Evolutionary conservation across 1,140 invertebrate species (phyloP), one percentile per base, ranked within the genome.

Genomic region (Drusus annulatus): DNA sequence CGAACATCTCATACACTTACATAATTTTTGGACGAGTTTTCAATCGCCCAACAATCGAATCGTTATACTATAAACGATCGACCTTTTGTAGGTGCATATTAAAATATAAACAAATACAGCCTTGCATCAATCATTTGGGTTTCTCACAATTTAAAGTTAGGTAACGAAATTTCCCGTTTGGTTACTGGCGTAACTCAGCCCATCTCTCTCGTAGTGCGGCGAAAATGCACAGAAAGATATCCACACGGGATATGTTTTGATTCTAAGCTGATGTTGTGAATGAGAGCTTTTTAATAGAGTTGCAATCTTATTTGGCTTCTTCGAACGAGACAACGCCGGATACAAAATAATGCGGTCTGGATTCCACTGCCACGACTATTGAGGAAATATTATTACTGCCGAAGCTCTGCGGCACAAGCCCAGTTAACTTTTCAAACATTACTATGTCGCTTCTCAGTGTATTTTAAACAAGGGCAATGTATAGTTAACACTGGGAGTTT

Each of bases 271-370:
- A 25, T 63, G 31, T 63, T 25, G 25, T 28, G 62, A 25, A 3
- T 63, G 62, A 63, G 54, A 17, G n/a, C 54, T 56, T 56, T 56
- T 45, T 56, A 56, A 7, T 56, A 21, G 19, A 17, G 54, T 56
- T 56, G n/a, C 54, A n/a, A 21, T 56, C 54, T 56, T 56, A 56
- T 17, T 56, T n/a, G 19, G n/a, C 54, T 21, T 45, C 36, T 45
- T 45, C 7, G 62, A 65, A 17, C 45, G 28, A 23, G 21, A 45
- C n/a, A 69, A 19, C n/a, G 36, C 16, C 65, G 65, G 65, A 50
- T 28, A 63, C 36, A 50, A 69, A 69, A 45, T 45, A 45, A 17
- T 69, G 65, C 17, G 65, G 65, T 69, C 45, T 69, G 65, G 36
- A 19, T 51, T 45, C 62, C 36, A 10, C 15, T 19, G 65, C 65